Evolutionary conservation across 2,888 invertebrate species (phyloP), one percentile per base, ranked within the genome.

Genomic region (Hirtodrosophila confusa): DNA sequence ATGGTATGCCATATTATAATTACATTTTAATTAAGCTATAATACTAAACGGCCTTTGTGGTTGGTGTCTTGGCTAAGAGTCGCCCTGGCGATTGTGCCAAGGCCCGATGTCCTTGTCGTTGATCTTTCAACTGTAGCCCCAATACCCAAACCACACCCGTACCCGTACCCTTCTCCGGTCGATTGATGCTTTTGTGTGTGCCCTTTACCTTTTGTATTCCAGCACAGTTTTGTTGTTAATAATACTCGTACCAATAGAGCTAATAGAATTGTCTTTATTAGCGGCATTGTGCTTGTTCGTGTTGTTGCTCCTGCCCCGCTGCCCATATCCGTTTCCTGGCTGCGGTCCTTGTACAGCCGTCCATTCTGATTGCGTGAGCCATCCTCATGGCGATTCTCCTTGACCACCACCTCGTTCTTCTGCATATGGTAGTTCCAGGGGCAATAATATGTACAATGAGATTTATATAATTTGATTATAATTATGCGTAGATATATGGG

Each of bases 311-410:
- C 27, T 27, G 27, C 44, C 24, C 83, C 78, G 47, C 78, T 90
- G 47, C 75, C 82, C 17, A 80, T 60, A 36, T 79, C 87, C 35
- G 84, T 56, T 44, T 90, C 89, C 51, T 80, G 78, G 64, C 75
- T 78, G 23, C 89, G 89, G 41, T 90, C 90, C 65, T 91, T 91
- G 67, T 90, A 91, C 4, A 91, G 85, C 24, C 91, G 89, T 0
- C 91, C 91, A 69, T 91, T 91, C 78, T 90, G 91, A 86, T 91
- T 91, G 62, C 90, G 89, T 45, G 88, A 79, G 50, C 90, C 89
- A 58, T 91, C 91, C 68, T 91, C 91, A 64, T 90, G 88, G n/a
- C 91, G 90, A 76, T 89, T 90, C 55, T 91, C 91, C 57, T 90
- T 91, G 8, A 87, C 84, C 33, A 88, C 87, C 56, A 90, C 84